These are phyloP conservation scores for Thymallus thymallus DNA, from an alignment of 2,113 vertebrate species.

Conservation along the genomic window DNA sequence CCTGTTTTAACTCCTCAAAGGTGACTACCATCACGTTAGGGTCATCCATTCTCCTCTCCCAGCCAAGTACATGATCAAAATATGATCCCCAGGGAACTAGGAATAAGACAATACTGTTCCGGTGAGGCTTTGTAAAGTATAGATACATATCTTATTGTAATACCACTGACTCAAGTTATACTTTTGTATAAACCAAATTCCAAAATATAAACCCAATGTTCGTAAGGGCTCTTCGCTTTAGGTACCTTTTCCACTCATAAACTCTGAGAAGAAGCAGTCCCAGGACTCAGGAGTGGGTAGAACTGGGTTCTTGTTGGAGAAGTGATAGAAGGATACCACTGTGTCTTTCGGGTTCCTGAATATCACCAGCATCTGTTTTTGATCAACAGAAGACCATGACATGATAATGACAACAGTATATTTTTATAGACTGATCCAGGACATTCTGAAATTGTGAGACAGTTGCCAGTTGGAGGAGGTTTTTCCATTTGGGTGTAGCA, in stretches of 20 bases:
- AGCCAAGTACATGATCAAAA: constrained; percentile 77
- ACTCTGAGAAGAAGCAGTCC: constrained; percentile 77
- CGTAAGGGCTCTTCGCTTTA: no score
- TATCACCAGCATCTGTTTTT: constrained; percentile 74
- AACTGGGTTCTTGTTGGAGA: constrained; percentile 71
- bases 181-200: no score
- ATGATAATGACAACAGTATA: background rate
- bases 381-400: constrained; percentile 16
- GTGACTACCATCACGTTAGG: constrained; percentile 74
- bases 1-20: constrained; percentile 82
- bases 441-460: no score
- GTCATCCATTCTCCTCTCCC: constrained; percentile 76
- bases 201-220: background rate
- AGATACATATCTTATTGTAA: background rate
- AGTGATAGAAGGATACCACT: constrained; percentile 79
- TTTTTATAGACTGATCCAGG: no score
- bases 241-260: constrained; percentile 78
- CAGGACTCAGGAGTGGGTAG: constrained; percentile 72
- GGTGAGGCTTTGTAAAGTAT: background rate
- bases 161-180: no score
- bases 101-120: constrained; percentile 12
- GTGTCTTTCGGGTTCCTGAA: constrained; percentile 84
- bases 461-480: background rate
- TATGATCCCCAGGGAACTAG: constrained; percentile 83
- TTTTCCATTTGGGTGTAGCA: no score